Conservation (phyloP, 2,113 vertebrate genomes). For the Urocitellus parryii region DNA sequence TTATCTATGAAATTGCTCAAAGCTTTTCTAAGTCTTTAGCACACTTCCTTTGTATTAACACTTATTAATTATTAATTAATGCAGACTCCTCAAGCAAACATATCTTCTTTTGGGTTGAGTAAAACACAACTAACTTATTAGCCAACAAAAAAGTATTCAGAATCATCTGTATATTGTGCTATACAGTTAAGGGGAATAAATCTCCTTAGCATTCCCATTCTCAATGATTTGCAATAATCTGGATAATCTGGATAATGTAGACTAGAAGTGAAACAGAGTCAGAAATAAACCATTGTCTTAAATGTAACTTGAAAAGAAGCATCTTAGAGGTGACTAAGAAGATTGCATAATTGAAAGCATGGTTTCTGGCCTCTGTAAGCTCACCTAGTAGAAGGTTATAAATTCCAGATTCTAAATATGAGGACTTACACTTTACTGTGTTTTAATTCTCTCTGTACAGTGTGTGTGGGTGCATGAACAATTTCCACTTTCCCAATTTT, state of each 20-base stretch:
- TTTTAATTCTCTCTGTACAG: neutral
- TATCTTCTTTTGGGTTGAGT: neutral
- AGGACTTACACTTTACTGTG: neutral
- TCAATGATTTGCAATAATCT: neutral
- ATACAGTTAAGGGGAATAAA: neutral
- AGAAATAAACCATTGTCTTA: slow-evolving; percentile 22
- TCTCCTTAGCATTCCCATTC: neutral
- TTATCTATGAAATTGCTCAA: slow-evolving; percentile 12
- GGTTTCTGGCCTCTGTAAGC: neutral
- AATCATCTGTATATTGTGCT: neutral
- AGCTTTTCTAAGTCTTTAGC: slow-evolving; percentile 35
- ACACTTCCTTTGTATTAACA: neutral
- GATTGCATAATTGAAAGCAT: neutral
- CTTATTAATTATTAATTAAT: slow-evolving; percentile 62
- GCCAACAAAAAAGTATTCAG: slow-evolving; percentile 10
- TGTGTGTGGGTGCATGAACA: neutral
- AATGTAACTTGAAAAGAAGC: neutral
- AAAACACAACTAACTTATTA: slow-evolving; percentile 17
- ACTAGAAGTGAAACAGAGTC: neutral
- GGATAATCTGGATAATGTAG: neutral
- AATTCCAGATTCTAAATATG: neutral
- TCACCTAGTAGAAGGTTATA: neutral
- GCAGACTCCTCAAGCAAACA: neutral
- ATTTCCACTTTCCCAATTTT: slow-evolving; percentile 11
- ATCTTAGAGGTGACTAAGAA: neutral